Conservation (phyloP, 1,140 invertebrate species). For the Ptiloglossa arizonensis region DNA sequence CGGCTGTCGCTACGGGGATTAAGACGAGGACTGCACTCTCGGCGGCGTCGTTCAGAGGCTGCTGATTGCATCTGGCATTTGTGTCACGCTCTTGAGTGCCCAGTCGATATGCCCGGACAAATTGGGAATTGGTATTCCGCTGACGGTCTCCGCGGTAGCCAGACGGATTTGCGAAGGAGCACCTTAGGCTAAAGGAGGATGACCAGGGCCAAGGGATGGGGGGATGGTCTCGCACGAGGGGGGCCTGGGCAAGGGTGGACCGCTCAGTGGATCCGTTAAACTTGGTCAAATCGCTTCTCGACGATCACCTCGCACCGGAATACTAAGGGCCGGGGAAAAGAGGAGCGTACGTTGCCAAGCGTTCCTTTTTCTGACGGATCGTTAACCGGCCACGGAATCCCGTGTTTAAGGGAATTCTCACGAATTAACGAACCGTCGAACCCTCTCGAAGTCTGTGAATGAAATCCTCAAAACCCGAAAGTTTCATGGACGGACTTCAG, state of each 20-base stretch:
- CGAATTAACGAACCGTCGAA: not conserved
- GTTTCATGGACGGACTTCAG: no score
- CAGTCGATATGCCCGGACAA: constrained; percentile 80
- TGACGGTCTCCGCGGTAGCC: constrained; percentile 70
- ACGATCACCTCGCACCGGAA: constrained; percentile 70
- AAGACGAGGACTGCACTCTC: constrained; percentile 75
- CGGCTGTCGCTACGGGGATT: constrained; percentile 63
- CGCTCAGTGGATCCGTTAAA: constrained; percentile 70
- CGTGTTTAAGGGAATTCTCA: not conserved
- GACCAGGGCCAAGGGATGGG: no score
- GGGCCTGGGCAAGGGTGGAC: constrained; percentile 49
- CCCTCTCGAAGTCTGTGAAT: no score
- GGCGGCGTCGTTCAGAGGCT: constrained; percentile 61
- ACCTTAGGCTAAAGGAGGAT: constrained; percentile 47
- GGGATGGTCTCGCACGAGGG: not conserved
- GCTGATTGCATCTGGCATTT: constrained; percentile 82
- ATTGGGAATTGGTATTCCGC: constrained; percentile 81
- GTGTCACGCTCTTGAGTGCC: constrained; percentile 81
- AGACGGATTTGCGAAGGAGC: constrained; percentile 81
- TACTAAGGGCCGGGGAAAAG: constrained; percentile 61
- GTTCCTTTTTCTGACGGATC: constrained; percentile 26
- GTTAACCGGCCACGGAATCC: constrained; percentile 14
- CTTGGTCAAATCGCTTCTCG: constrained; percentile 79
- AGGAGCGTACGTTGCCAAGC: constrained; percentile 28
- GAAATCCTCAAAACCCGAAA: no score